Evolutionary conservation across 1,140 invertebrate species (phyloP), one percentile per base, ranked within the genome.

Genomic region (Bombus consobrinus): DNA sequence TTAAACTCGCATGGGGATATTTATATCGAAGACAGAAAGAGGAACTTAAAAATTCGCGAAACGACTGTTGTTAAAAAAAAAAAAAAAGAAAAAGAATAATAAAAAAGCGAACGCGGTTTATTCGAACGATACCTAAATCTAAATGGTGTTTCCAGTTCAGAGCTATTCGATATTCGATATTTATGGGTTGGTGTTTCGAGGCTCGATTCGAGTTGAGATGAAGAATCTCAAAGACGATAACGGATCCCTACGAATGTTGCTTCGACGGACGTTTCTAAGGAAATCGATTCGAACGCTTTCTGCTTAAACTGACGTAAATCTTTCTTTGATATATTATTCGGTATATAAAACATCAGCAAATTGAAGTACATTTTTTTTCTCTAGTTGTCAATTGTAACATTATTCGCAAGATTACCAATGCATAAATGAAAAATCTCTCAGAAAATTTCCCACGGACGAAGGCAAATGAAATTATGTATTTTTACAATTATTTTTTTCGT

Each of bases 101-200:
- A 12, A 43, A 2, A 68, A n/a, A 41, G 34, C 41, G 41, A n/a
- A 34, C 34, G 43, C 62, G 62, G 34, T 68, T 83, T 77, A 68
- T 77, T 57, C 6, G 59, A 83, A 68, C 73, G 28, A 53, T 77
- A 41, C 34, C 62, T 43, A 32, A 53, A 77, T 77, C 62, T 43
- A 32, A 66, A 77, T 77, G 32, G 10, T 53, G 43, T 83, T 83
- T 83, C 62, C 73, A 62, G 73, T 83, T 76, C 73, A n/a, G 28
- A 53, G 81, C 41, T 68, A 77, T 66, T 68, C 62, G 81, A 83
- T 83, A 68, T 41, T 43, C 73, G 81, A 76, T 88, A 89, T 85
- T 89, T 89, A 89, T 71, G 66, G 47, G 15, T 10, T 25, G 66
- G 59, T 77, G 76, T 83, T 77, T 72, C 83, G 43, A n/a, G 64